Evolutionary conservation across 2,113 vertebrate genomes (phyloP).

Genomic region (Lucifuga dentata): DNA sequence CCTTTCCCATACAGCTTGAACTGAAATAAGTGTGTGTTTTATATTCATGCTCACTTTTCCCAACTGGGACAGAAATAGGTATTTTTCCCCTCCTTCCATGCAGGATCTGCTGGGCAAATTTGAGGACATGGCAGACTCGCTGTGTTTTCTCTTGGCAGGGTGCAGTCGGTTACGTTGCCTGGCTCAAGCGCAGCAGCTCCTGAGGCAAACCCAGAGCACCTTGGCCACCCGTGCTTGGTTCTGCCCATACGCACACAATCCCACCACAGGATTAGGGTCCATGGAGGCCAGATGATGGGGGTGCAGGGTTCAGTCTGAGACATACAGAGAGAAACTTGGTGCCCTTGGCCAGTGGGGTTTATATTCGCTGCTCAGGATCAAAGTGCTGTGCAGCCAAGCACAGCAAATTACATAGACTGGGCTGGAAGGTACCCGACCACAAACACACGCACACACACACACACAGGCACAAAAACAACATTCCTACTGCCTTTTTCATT

Average conservation of each 20-base stretch:
- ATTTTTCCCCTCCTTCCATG: constrained; percentile 56
- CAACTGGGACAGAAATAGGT: constrained; percentile 75
- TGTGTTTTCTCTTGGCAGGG: constrained; percentile 72
- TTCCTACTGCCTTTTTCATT: constrained; percentile 50
- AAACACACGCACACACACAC: constrained; percentile 46
- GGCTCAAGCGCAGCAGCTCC: constrained; percentile 56
- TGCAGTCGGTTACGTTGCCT: constrained; percentile 64
- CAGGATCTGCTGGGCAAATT: constrained; percentile 46
- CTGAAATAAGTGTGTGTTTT: constrained; percentile 44
- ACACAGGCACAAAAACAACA: constrained; percentile 30
- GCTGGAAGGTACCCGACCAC: constrained; percentile 63
- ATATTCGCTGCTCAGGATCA: constrained; percentile 58
- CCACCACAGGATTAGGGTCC: constrained; percentile 65
- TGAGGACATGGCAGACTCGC: constrained; percentile 55
- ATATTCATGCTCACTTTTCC: constrained; percentile 58
- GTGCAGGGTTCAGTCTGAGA: constrained; percentile 62
- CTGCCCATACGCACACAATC: constrained; percentile 61
- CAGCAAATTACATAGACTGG: constrained; percentile 62
- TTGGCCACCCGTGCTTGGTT: constrained; percentile 74
- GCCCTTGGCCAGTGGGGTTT: constrained; percentile 70
- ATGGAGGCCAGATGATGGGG: constrained; percentile 55
- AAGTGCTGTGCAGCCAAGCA: constrained; percentile 65
- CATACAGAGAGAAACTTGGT: constrained; percentile 62
- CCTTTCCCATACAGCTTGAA: constrained; percentile 37
- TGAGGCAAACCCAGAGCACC: constrained; percentile 61